phyloP scores from a whole-genome alignment of 2,888 invertebrate species.

The Melitaea athalia region DNA sequence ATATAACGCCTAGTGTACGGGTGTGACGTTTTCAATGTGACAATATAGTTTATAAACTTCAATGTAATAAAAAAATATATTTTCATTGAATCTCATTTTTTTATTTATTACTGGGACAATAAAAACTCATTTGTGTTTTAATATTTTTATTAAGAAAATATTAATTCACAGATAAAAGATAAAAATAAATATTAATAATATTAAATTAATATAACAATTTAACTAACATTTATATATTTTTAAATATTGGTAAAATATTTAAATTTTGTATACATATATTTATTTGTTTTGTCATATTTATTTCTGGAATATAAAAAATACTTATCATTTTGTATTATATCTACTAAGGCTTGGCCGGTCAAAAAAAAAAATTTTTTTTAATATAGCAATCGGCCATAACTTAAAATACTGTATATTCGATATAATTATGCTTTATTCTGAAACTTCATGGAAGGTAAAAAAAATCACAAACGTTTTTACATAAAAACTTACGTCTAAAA shows the following conservation, averaged over 20 bases:
- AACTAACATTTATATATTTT: not conserved
- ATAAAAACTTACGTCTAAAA: not conserved
- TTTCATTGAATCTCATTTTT: slow-evolving; percentile 26
- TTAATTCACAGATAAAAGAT: not conserved
- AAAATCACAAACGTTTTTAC: not conserved
- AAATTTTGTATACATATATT: not conserved
- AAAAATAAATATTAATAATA: no score
- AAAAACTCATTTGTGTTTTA: not conserved
- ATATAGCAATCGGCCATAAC: no score
- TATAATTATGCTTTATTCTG: not conserved
- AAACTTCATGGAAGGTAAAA: slow-evolving; percentile 4
- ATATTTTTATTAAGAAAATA: slow-evolving; percentile 4
- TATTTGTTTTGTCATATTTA: no score
- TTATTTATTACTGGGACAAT: not conserved
- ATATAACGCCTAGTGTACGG: slow-evolving; percentile 24
- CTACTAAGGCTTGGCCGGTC: not conserved
- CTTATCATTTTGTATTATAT: not conserved
- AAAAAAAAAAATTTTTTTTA: no score
- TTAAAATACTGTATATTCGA: slow-evolving; percentile 2
- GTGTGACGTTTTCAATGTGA: slow-evolving; percentile 37
- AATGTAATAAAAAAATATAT: slow-evolving; percentile 36
- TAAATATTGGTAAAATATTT: not conserved
- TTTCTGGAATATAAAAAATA: not conserved
- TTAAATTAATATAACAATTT: no score
- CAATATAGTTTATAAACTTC: slow-evolving; percentile 42